A percentile compares a stretch with the other conserved stretches of the same genome.
Evolutionary conservation across 2,113 vertebrate species (phyloP).

Genomic region (Ictidomys tridecemlineatus): DNA sequence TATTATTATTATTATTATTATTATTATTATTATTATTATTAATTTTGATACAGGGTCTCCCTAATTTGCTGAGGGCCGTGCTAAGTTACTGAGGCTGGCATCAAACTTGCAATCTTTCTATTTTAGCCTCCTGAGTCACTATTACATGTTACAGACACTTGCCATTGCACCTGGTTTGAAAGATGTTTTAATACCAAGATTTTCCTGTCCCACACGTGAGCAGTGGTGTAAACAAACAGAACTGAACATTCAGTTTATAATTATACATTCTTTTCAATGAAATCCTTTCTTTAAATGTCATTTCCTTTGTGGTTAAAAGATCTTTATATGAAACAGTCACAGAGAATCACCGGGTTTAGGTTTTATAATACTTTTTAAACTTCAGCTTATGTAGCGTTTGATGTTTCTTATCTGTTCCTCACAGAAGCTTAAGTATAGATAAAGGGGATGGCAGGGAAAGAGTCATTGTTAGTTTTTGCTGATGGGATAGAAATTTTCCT

Average conservation of each 20-base stretch:
- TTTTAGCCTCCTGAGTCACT: neutral
- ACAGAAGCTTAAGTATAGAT: neutral
- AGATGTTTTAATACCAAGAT: neutral
- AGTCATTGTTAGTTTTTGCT: neutral
- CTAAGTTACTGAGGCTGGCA: neutral
- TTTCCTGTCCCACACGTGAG: neutral
- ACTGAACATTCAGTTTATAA: slow-evolving; percentile 18
- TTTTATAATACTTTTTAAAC: slow-evolving; percentile 8
- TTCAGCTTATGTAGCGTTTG: neutral
- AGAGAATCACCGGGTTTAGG: slow-evolving; percentile 6
- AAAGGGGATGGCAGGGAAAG: neutral
- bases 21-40: no score
- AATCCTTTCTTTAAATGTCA: slow-evolving; percentile 14
- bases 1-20: no score
- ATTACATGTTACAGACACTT: no score
- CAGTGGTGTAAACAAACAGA: neutral
- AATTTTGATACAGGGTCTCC: neutral
- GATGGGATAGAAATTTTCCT: neutral
- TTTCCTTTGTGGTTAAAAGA: slow-evolving; percentile 29
- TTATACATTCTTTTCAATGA: slow-evolving; percentile 8
- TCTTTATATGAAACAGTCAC: neutral
- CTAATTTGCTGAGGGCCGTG: neutral
- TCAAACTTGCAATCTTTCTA: neutral
- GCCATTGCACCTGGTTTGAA: neutral
- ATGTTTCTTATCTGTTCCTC: slow-evolving; percentile 37